A percentile compares a stretch with the other conserved stretches of the same genome.
Evolutionary conservation across 2,888 invertebrate species (phyloP).

Genomic region (Periphyllus acericola): DNA sequence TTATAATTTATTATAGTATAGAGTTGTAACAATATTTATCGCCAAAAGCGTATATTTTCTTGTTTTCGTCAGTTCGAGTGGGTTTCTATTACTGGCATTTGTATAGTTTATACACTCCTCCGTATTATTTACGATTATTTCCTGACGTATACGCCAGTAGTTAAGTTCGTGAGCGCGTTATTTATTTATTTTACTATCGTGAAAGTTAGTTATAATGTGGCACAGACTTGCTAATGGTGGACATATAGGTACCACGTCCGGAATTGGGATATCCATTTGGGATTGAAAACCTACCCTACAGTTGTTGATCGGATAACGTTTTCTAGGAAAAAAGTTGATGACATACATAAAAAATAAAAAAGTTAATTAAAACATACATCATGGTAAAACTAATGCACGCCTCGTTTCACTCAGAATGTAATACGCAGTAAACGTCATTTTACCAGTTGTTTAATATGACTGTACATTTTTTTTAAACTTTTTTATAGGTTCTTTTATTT

Average conservation of each 20-base stretch:
- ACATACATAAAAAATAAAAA: too few species aligned
- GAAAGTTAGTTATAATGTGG: background rate
- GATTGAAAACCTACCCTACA: too few species aligned
- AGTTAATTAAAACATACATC: too few species aligned
- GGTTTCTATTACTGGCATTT: background rate
- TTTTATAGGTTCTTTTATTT: too few species aligned
- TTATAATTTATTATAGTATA: background rate
- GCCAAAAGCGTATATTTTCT: background rate
- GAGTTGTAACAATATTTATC: background rate
- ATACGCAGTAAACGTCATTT: too few species aligned
- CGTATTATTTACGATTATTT: background rate
- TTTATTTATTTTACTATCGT: slow-evolving; percentile 1
- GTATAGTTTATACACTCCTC: background rate
- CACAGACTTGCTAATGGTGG: background rate
- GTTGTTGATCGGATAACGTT: too few species aligned
- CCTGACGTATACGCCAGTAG: background rate
- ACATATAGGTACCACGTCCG: background rate
- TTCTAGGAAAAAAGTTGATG: too few species aligned
- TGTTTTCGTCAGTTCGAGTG: slow-evolving; percentile 14
- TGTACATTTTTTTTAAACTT: too few species aligned
- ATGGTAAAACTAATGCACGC: too few species aligned
- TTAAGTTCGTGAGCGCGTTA: slow-evolving; percentile 13
- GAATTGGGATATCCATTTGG: too few species aligned
- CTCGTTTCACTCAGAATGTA: too few species aligned
- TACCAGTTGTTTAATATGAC: too few species aligned